These are phyloP conservation scores for Cricetomys ansorgei DNA, from an alignment of 2,113 vertebrate genomes.

Conservation along the genomic window DNA sequence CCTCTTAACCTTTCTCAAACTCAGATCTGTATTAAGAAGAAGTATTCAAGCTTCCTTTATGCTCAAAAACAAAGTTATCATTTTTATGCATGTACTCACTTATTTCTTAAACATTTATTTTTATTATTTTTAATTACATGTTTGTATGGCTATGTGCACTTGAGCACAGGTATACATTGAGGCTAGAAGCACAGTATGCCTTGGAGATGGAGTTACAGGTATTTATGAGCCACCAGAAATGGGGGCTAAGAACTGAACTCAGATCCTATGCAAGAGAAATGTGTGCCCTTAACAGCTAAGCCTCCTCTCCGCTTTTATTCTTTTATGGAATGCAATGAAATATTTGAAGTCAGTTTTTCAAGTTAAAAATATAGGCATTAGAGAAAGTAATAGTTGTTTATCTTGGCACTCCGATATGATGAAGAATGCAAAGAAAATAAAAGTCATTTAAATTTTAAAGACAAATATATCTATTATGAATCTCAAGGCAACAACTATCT, in stretches of 20 bases:
- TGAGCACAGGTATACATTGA: not conserved
- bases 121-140: not conserved
- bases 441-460: slow-evolving; percentile 35
- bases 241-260: too few relatives aligned
- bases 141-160: not conserved
- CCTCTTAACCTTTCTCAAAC: not conserved
- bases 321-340: slow-evolving; percentile 14
- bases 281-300: not conserved
- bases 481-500: not conserved
- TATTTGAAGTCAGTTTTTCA: slow-evolving; percentile 6
- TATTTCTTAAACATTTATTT: not conserved
- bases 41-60: not conserved
- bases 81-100: not conserved
- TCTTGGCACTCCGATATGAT: not conserved
- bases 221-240: not conserved
- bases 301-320: too few relatives aligned
- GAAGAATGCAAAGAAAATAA: not conserved
- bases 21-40: not conserved
- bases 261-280: not conserved
- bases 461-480: slow-evolving; percentile 20
- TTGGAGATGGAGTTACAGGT: not conserved
- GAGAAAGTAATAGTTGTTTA: slow-evolving; percentile 10
- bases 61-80: not conserved
- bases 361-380: slow-evolving; percentile 12
- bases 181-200: not conserved